Conservation (phyloP, 2,888 invertebrate species). For the Colostygia pectinataria region DNA sequence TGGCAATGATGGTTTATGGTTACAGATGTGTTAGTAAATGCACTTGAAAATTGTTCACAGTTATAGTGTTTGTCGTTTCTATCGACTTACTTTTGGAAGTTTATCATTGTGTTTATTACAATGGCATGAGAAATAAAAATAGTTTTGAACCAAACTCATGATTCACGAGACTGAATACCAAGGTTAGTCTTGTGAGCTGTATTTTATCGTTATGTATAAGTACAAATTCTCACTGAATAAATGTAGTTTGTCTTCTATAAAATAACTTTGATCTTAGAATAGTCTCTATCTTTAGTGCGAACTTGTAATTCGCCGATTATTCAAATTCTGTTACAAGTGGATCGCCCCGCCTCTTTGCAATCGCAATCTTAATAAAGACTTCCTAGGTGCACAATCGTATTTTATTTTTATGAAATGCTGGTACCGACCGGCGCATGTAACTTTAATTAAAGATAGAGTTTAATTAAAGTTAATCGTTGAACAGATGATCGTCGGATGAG, state of each 20-base stretch:
- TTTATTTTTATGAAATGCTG: slow-evolving; percentile 70
- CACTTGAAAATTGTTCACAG: background rate
- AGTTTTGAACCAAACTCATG: too few species aligned
- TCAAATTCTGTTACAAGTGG: slow-evolving; percentile 75
- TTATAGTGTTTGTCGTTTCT: too few species aligned
- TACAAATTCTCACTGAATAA: too few species aligned
- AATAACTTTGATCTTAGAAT: too few species aligned
- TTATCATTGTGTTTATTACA: too few species aligned
- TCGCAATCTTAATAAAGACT: slow-evolving; percentile 81
- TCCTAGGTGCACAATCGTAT: slow-evolving; percentile 71
- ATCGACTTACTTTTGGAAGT: too few species aligned
- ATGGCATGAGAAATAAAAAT: too few species aligned
- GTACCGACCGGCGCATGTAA: slow-evolving; percentile 50
- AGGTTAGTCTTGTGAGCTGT: too few species aligned
- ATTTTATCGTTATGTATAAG: too few species aligned
- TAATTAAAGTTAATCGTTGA: slow-evolving; percentile 73
- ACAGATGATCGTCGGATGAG: slow-evolving; percentile 56
- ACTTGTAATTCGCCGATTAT: slow-evolving; percentile 71
- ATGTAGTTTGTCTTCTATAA: too few species aligned
- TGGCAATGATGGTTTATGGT: background rate
- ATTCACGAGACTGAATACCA: too few species aligned
- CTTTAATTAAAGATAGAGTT: slow-evolving; percentile 75
- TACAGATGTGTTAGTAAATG: background rate
- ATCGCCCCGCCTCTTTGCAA: slow-evolving; percentile 73
- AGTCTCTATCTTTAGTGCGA: slow-evolving; percentile 45